These are phyloP conservation scores for Diaprepes abbreviatus DNA, from an alignment of 2,888 invertebrate species.

Conservation along the genomic window DNA sequence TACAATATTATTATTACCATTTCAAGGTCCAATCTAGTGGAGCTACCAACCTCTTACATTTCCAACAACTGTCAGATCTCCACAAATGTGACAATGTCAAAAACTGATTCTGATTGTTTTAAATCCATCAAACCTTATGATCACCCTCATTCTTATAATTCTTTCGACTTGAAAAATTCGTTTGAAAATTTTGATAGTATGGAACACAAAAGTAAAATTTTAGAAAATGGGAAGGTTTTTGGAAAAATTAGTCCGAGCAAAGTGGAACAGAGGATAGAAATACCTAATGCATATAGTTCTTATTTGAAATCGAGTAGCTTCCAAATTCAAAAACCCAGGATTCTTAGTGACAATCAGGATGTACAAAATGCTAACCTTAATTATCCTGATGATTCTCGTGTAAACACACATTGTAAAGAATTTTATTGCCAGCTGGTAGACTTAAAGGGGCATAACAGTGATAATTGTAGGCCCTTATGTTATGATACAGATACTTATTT, in stretches of 20 bases:
- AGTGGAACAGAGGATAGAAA: background rate
- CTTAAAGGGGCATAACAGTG: conserved; percentile 51
- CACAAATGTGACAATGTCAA: conserved; percentile 53
- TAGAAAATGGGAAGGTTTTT: conserved; percentile 27
- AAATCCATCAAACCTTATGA: conserved; percentile 60
- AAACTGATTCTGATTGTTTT: conserved; percentile 58
- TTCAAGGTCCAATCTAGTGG: conserved; percentile 61
- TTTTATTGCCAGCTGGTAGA: conserved; percentile 52
- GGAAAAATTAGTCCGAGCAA: conserved; percentile 21
- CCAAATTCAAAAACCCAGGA: conserved; percentile 34
- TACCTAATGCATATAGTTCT: background rate
- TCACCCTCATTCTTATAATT: conserved; percentile 53
- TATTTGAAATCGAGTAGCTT: conserved; percentile 44
- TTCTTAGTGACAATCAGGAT: conserved; percentile 49
- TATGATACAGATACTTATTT: conserved; percentile 64
- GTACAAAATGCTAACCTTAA: conserved; percentile 42
- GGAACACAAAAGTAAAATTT: conserved; percentile 44
- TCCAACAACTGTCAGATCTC: conserved; percentile 63
- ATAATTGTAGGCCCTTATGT: conserved; percentile 49
- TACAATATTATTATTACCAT: background rate
- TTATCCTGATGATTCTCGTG: conserved; percentile 13
- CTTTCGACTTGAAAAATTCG: conserved; percentile 52
- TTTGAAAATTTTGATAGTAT: conserved; percentile 54
- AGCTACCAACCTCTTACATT: conserved; percentile 66
- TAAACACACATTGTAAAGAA: conserved; percentile 48